phyloP scores from a whole-genome alignment of 35 echinoderm and acorn worm genomes.

The Lytechinus variegatus region DNA sequence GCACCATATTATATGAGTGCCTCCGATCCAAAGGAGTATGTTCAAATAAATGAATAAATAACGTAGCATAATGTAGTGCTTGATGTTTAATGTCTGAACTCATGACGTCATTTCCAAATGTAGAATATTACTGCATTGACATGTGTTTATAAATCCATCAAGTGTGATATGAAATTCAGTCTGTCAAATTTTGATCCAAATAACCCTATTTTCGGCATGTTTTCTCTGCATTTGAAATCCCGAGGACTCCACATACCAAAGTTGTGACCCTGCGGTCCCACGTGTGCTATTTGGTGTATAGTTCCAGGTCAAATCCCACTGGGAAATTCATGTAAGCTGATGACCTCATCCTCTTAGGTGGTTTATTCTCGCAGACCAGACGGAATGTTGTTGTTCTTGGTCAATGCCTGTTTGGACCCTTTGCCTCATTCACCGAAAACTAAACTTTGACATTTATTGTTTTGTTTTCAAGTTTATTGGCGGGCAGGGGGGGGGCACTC shows the following conservation, averaged over 20 bases:
- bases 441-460: neutral
- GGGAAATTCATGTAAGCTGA: neutral
- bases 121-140: neutral
- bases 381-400: neutral
- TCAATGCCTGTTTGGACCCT: neutral
- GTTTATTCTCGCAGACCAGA: neutral
- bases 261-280: neutral
- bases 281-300: constrained; percentile 1
- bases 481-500: neutral
- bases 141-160: neutral
- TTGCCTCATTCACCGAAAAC: neutral
- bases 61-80: too few relatives aligned
- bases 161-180: neutral
- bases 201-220: neutral
- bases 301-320: neutral
- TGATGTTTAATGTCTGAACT: neutral
- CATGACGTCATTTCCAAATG: neutral
- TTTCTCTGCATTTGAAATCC: neutral
- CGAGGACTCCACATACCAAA: neutral
- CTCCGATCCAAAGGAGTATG: too few relatives aligned
- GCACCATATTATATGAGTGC: too few relatives aligned
- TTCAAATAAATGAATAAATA: too few relatives aligned
- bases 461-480: neutral
- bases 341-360: neutral
- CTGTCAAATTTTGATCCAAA: neutral